A percentile compares a stretch with the other conserved stretches of the same genome.
Evolutionary conservation across 2,888 invertebrate genomes (phyloP).

Genomic region (Diarsia mendica): DNA sequence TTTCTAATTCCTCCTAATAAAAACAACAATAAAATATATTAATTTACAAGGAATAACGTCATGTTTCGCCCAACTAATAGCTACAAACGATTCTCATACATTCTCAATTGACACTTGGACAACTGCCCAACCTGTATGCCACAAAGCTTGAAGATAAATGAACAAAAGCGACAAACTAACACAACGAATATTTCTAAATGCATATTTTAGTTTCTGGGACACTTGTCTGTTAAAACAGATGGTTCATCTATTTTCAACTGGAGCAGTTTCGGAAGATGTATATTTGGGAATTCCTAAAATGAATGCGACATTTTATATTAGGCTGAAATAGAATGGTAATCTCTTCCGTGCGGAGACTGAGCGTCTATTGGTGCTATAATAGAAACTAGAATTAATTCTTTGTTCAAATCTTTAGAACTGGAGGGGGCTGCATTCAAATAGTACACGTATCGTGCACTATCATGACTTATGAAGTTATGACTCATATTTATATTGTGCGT

Average conservation of each 20-base stretch:
- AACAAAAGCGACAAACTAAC: conserved; percentile 45
- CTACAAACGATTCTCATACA: conserved; percentile 40
- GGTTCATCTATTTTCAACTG: conserved; percentile 57
- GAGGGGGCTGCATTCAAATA: too few species aligned
- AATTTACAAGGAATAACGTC: conserved; percentile 22
- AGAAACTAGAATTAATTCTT: background rate
- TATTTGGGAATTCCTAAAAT: conserved; percentile 44
- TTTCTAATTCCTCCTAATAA: conserved; percentile 7
- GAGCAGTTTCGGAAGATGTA: conserved; percentile 35
- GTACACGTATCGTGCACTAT: too few species aligned
- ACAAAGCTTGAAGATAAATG: conserved; percentile 55
- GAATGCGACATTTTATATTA: conserved; percentile 21
- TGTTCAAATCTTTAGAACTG: background rate
- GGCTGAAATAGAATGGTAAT: background rate
- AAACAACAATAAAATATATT: conserved; percentile 31
- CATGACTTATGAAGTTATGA: too few species aligned
- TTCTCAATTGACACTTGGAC: conserved; percentile 47
- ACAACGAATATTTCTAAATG: conserved; percentile 50
- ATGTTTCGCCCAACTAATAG: conserved; percentile 30
- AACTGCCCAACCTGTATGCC: conserved; percentile 44
- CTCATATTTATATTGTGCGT: too few species aligned
- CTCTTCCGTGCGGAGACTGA: background rate
- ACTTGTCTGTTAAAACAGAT: conserved; percentile 59
- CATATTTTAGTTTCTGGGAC: conserved; percentile 67
- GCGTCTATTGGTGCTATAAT: background rate